Base-by-base conservation (phyloP, 1,140 invertebrate genomes). In the Zaprionus capensis region DNA sequence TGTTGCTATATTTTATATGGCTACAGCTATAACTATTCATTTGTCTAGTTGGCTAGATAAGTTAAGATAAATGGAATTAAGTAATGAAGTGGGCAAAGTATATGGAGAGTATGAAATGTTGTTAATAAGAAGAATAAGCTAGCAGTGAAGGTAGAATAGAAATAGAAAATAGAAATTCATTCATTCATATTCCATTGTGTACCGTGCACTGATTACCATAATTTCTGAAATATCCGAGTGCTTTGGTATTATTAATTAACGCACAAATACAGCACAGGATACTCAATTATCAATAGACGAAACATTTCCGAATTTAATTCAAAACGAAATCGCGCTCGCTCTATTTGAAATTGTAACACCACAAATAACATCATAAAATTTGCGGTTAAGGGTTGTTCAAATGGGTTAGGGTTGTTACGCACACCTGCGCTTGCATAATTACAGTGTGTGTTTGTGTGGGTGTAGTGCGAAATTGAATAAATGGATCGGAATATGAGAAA, bases 381-480 rank as follows among this genome's bases (percentile, higher is more conserved):
- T 55, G 51, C 38, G 62, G 17, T 31, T 36, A n/a, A 28, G 62
- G 17, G 46, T 51, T 51, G 46, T 31, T 53, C 46, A 11, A 17
- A 24, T 28, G 63, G 15, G 22, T 44, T 31, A 56, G 31, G 53
- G n/a, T 56, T 66, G 24, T 66, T 56, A 28, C 24, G 28, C 36
- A 36, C 64, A 66, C 64, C 64, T 66, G 64, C 64, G 51, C 17
- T 56, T 56, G 64, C 64, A 66, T 66, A 66, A 66, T 66, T 66
- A 66, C 55, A 44, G 26, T 28, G 38, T 41, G 36, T 41, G 15
- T n/a, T 15, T 41, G 38, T 41, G 11, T 7, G 20, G 14, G 46
- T 14, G 4, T 51, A 51, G 46, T 51, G 46, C 46, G 20, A 22
- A 51, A 51, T 51, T 51, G 20, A 51, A 24, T 51, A 53, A 53